Evolutionary conservation across 2,797 vertebrate genomes (phyloP).

Genomic region (Erethizon dorsatum): DNA sequence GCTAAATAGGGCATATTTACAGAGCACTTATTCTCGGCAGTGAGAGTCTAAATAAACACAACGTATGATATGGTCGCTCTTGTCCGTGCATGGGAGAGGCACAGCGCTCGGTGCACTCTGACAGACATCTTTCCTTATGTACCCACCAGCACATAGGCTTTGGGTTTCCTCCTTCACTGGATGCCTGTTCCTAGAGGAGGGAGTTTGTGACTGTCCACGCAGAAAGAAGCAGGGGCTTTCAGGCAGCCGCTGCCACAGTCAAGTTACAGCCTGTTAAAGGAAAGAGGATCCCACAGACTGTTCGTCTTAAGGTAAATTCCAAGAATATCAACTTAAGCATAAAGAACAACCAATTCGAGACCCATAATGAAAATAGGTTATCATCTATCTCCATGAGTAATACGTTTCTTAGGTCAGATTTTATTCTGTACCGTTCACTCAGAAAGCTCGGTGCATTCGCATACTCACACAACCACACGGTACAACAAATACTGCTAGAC

Average conservation of each 20-base stretch:
- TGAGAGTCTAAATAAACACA: constrained; percentile 59
- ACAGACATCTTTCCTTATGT: constrained; percentile 62
- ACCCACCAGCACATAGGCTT: neutral
- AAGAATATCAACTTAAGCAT: constrained; percentile 62
- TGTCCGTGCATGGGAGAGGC: constrained; percentile 27
- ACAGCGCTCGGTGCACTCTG: neutral
- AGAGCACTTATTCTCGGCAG: constrained; percentile 6
- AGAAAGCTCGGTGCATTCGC: neutral
- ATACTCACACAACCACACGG: neutral
- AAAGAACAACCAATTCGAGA: neutral
- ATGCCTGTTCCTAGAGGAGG: neutral
- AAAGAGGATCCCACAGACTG: neutral
- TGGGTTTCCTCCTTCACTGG: constrained; percentile 33
- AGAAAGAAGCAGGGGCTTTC: neutral
- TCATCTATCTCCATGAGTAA: neutral
- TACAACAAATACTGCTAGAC: neutral
- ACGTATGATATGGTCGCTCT: neutral
- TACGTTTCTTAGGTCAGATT: neutral
- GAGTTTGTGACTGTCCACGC: neutral
- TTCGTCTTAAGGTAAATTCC: neutral
- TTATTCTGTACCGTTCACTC: neutral
- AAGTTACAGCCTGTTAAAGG: neutral
- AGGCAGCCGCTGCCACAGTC: neutral
- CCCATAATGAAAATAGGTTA: constrained; percentile 21
- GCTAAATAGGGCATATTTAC: constrained; percentile 48